Conservation (phyloP, 1,140 invertebrate genomes). For the Zaprionus davidi region DNA sequence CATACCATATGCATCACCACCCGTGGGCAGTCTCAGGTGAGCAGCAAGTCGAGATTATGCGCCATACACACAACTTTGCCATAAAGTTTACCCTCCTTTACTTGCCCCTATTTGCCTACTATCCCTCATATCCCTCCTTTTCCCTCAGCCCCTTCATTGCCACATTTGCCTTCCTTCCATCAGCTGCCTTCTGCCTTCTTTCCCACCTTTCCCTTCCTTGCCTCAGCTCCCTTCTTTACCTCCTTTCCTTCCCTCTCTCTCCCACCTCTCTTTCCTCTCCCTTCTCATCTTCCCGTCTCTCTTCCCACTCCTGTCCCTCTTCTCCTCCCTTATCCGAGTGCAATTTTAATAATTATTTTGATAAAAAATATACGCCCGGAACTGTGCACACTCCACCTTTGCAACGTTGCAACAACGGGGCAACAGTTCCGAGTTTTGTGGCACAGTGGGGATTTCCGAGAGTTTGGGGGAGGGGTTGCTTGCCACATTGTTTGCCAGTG, state of each 20-base stretch:
- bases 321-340: constrained; percentile 34
- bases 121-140: too few species aligned
- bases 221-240: neutral
- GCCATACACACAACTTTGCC: neutral
- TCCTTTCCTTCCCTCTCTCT: too few species aligned
- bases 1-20: constrained; percentile 93
- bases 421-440: constrained; percentile 1
- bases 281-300: neutral
- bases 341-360: constrained; percentile 82
- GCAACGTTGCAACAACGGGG: neutral
- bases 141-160: too few species aligned
- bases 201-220: too few species aligned
- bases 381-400: constrained; percentile 23
- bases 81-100: neutral
- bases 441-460: neutral
- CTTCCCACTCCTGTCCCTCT: constrained; percentile 10
- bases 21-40: constrained; percentile 84
- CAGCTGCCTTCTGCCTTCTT: too few species aligned
- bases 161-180: too few species aligned
- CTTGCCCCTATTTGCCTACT: neutral
- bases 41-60: constrained; percentile 39
- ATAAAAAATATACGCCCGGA: constrained; percentile 61
- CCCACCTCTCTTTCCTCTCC: too few species aligned
- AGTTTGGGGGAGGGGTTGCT: neutral
- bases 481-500: constrained; percentile 25